Evolutionary conservation across 2,888 invertebrate species (phyloP), one percentile per base, ranked within the genome.

Genomic region (Nomada goodeniana): DNA sequence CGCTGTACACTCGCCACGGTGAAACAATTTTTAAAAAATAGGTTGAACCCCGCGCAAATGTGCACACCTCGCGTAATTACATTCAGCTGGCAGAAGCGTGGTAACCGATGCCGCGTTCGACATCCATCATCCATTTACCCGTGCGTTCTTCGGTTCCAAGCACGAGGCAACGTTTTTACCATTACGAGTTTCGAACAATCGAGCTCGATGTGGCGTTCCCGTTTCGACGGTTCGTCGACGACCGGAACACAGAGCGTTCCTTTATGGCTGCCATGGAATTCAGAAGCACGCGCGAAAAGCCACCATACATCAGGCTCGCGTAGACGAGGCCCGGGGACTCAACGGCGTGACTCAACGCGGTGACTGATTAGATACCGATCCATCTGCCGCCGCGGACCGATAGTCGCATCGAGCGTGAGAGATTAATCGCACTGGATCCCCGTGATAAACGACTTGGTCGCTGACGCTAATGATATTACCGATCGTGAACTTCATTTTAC

Each of bases 311-410:
- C 59, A 36, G 73, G 29, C 52, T 74, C 42, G 44, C 67, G 61
- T 71, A 52, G 36, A 53, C 50, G 69, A 71, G 64, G 15, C 44
- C 65, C 76, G 72, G 72, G 82, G 69, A 69, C 80, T 50, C 44
- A 23, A 23, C 23, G 10, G 60, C 61, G 81, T 76, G 81, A 81
- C 76, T 81, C 82, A 82, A 64, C 81, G 68, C 65, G 79, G 77
- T 87, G 86, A 87, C 86, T 84, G 87, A 87, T 87, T 87, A 87
- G 87, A 87, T 87, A 87, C 83, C 87, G 65, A 87, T 87, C 86
- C 87, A 87, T 87, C 87, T 87, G 87, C 86, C 81, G 79, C 81
- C 80, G 64, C 85, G 79, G 74, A 60, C 76, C 78, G 86, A 83
- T 86, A 86, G 80, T 76, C 86, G 76, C 81, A 74, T 76, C 82